Percentiles rank a stretch among this genome's conserved stretches.
These are phyloP conservation scores for Ylistrum balloti DNA, from an alignment of 1,140 invertebrate genomes.

Conservation along the genomic window DNA sequence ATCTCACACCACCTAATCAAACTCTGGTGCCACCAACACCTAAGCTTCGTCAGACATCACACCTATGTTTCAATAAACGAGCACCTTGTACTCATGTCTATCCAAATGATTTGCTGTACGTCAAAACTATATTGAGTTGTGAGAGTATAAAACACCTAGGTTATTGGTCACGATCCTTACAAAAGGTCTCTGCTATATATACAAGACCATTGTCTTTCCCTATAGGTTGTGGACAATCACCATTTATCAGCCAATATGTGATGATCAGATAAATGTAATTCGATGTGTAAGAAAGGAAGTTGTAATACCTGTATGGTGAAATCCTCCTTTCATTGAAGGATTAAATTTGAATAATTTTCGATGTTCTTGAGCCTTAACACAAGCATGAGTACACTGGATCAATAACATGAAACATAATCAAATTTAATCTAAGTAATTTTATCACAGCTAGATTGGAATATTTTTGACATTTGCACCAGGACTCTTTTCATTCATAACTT, in stretches of 20 bases:
- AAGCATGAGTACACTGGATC: too few relatives aligned
- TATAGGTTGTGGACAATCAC: background rate
- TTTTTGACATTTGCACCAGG: too few relatives aligned
- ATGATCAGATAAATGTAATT: background rate
- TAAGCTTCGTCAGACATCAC: background rate
- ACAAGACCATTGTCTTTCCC: too few relatives aligned
- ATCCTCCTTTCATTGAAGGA: too few relatives aligned
- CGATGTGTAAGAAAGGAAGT: too few relatives aligned
- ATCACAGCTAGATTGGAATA: too few relatives aligned
- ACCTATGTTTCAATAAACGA: background rate
- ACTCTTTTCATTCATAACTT: too few relatives aligned
- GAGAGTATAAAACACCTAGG: background rate
- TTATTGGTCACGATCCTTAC: background rate
- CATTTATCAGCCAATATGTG: background rate
- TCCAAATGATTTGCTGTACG: background rate
- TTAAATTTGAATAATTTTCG: too few relatives aligned
- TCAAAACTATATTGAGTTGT: background rate
- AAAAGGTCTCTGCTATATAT: background rate
- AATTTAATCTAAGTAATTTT: too few relatives aligned
- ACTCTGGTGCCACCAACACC: background rate
- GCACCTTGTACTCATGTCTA: background rate
- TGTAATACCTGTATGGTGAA: too few relatives aligned
- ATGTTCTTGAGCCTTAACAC: too few relatives aligned
- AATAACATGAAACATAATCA: too few relatives aligned
- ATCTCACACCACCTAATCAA: background rate